Base-by-base conservation (phyloP, 1,140 invertebrate genomes). In the Eueides isabella region DNA sequence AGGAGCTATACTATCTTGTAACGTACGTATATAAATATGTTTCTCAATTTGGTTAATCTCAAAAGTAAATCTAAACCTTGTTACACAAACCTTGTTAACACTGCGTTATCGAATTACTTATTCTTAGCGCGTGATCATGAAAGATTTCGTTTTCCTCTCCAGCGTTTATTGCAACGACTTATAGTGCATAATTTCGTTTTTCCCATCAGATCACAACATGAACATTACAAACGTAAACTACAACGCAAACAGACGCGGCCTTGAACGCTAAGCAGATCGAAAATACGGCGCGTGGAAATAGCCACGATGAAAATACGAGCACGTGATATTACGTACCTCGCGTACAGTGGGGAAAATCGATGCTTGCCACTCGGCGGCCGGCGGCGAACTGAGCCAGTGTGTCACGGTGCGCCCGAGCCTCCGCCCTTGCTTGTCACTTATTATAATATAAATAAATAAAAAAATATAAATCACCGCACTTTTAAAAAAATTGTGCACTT, bases 241-340 rank as follows among this genome's bases (percentile, higher is more conserved):
- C 64, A 84, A 86, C 80, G 85, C 87, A 90, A 92, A 91, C 90
- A 91, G 80, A 80, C 71, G 80, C 90, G 90, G 86, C 90, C 90
- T 92, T 92, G 90, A 92, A 91, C 89, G 88, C 75, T 89, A 86
- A 87, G 84, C 86, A 88, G 88, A 89, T 89, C 86, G 87, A 87
- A 88, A 92, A 92, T 89, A 90, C 85, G 79, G 79, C 86, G 90
- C 87, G 88, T 90, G 88, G 88, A 92, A 92, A 92, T 90, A 90
- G 85, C 84, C 85, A 74, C 83, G 81, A 81, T 88, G 89, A 87
- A 89, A 92, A 90, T 92, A 89, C 85, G 80, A 88, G 80, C 90
- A 91, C 88, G 90, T 91, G 89, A 91, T 85, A 64, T 79, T 89
- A 92, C 89, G 84, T 92, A 92, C 89, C 89, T 91, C 86, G 86